phyloP scores from a whole-genome alignment of 2,113 vertebrate genomes.

The Larimichthys crocea region DNA sequence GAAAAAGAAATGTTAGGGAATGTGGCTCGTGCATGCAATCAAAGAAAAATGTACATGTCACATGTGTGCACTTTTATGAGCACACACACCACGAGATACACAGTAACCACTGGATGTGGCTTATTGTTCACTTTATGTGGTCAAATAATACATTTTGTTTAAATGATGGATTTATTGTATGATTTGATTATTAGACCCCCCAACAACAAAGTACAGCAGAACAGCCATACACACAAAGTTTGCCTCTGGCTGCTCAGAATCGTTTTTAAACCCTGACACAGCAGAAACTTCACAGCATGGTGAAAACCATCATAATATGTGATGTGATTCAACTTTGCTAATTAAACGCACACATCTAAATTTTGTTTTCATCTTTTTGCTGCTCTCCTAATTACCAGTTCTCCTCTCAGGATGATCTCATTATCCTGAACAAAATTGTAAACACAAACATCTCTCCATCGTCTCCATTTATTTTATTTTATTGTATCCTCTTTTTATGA shows the following conservation, averaged over 20 bases:
- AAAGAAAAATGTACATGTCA: slow-evolving; percentile 22
- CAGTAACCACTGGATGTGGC: neutral
- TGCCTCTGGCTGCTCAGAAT: neutral
- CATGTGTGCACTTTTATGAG: slow-evolving; percentile 7
- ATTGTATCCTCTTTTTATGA: slow-evolving; percentile 22
- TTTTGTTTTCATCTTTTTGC: neutral
- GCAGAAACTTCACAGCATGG: neutral
- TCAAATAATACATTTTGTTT: neutral
- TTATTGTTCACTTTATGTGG: neutral
- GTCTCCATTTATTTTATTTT: slow-evolving; percentile 9
- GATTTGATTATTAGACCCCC: neutral
- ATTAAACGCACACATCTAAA: slow-evolving; percentile 1
- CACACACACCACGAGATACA: neutral
- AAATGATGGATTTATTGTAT: neutral
- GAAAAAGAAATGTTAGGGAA: slow-evolving; percentile 20
- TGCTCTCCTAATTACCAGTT: slow-evolving; percentile 8
- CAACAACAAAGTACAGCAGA: too few species aligned
- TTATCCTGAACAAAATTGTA: slow-evolving; percentile 28
- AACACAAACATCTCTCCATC: slow-evolving; percentile 42
- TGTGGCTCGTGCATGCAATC: slow-evolving; percentile 28
- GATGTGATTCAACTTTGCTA: neutral
- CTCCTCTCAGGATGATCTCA: neutral
- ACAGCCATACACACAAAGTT: too few species aligned
- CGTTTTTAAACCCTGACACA: neutral
- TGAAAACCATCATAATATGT: neutral